These are phyloP conservation scores for Germaria angustata DNA, from an alignment of 2,888 invertebrate species.

Conservation along the genomic window DNA sequence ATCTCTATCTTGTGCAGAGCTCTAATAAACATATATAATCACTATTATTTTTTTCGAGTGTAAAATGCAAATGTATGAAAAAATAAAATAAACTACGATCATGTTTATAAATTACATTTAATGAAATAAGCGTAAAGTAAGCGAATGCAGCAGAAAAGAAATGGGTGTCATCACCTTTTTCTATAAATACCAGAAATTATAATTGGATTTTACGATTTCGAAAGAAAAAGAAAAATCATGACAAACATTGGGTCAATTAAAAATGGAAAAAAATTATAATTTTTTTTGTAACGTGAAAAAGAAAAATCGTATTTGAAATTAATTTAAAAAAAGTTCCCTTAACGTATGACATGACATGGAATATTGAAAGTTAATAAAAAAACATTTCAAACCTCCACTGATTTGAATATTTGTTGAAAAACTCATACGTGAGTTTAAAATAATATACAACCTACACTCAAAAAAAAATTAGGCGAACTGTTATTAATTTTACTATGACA, in stretches of 20 bases:
- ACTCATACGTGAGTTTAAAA: too few relatives aligned
- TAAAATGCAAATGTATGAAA: conserved; percentile 7
- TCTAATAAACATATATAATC: too few relatives aligned
- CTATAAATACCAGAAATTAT: conserved; percentile 43
- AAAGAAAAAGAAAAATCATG: not conserved
- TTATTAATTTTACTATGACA: conserved; percentile 45
- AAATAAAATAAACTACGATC: conserved; percentile 48
- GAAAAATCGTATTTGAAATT: not conserved
- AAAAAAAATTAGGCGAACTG: not conserved
- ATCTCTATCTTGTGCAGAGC: too few relatives aligned
- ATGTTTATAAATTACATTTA: conserved; percentile 60
- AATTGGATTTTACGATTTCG: conserved; percentile 26
- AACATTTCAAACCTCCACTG: not conserved
- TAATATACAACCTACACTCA: conserved; percentile 27
- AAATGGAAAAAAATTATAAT: not conserved
- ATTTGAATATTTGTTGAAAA: too few relatives aligned
- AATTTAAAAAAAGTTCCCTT: not conserved
- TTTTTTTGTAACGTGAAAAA: too few relatives aligned
- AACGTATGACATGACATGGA: not conserved
- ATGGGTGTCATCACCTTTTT: conserved; percentile 67
- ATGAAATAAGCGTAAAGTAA: conserved; percentile 40
- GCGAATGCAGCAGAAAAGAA: conserved; percentile 38
- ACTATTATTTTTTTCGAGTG: not conserved
- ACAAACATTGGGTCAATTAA: not conserved
- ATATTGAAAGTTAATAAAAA: not conserved